Evolutionary conservation across 1,140 invertebrate genomes (phyloP).

Genomic region (Dufourea novaeangliae): DNA sequence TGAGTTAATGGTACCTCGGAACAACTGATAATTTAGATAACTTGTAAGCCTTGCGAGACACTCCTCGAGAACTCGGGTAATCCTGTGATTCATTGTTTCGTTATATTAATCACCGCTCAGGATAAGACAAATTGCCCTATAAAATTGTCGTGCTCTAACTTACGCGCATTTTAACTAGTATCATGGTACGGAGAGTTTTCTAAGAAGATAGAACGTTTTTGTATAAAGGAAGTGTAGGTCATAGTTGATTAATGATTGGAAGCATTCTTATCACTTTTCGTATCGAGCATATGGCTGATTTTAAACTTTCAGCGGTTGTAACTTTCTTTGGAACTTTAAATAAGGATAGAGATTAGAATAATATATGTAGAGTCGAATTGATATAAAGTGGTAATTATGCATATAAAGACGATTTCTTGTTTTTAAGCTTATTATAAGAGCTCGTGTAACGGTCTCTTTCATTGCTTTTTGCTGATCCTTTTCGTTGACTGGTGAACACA

Average conservation of each 20-base stretch:
- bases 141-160: background rate
- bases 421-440: too few relatives aligned
- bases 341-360: too few relatives aligned
- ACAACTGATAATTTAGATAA: constrained; percentile 70
- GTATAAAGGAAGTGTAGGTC: background rate
- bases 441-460: too few relatives aligned
- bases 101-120: constrained; percentile 59
- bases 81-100: constrained; percentile 74
- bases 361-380: too few relatives aligned
- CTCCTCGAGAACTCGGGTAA: constrained; percentile 61
- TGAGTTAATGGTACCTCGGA: constrained; percentile 22
- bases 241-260: background rate
- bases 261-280: background rate
- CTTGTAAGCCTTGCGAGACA: constrained; percentile 54
- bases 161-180: constrained; percentile 23
- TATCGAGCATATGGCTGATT: too few relatives aligned
- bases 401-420: too few relatives aligned
- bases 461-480: too few relatives aligned
- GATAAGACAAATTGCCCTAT: constrained; percentile 58
- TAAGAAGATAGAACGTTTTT: background rate
- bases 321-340: too few relatives aligned
- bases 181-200: background rate
- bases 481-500: too few relatives aligned
- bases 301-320: too few relatives aligned
- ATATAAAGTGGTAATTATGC: too few relatives aligned